Evolutionary conservation across 2,113 vertebrate genomes (phyloP).

Genomic region (Eidolon helvum): DNA sequence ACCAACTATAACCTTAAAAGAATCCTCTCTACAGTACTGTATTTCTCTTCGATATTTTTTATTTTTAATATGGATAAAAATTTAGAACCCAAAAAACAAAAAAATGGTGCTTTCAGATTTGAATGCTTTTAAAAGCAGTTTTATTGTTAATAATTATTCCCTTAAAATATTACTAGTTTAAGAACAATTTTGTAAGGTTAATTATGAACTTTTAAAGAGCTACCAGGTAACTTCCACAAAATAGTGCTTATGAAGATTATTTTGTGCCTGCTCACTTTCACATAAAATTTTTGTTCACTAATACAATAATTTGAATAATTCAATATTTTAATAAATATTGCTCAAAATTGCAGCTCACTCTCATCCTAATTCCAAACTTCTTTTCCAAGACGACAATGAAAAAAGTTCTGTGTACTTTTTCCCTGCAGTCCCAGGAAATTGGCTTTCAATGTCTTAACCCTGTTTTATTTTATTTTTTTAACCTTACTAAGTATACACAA

Average conservation of each 20-base stretch:
- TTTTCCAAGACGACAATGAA: neutral
- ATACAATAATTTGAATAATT: neutral
- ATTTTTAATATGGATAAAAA: neutral
- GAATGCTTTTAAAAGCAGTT: neutral
- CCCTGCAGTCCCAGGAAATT: neutral
- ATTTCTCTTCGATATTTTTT: neutral
- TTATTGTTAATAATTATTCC: neutral
- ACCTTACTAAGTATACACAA: neutral
- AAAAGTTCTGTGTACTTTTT: neutral
- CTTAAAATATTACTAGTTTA: constrained; percentile 1
- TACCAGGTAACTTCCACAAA: neutral
- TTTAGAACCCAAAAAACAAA: neutral
- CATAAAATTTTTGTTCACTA: neutral
- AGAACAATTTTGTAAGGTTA: neutral
- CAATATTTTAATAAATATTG: neutral
- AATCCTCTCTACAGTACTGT: neutral
- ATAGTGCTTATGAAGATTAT: neutral
- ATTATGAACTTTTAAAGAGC: neutral
- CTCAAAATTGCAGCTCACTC: neutral
- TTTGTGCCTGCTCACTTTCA: neutral
- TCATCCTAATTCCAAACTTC: constrained; percentile 6
- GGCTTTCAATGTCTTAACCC: constrained; percentile 32
- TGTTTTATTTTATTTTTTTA: neutral
- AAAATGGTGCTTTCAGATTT: neutral
- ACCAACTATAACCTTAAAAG: neutral